phyloP scores from a whole-genome alignment of 2,113 vertebrate genomes.

The Mormyrus iriodes region DNA sequence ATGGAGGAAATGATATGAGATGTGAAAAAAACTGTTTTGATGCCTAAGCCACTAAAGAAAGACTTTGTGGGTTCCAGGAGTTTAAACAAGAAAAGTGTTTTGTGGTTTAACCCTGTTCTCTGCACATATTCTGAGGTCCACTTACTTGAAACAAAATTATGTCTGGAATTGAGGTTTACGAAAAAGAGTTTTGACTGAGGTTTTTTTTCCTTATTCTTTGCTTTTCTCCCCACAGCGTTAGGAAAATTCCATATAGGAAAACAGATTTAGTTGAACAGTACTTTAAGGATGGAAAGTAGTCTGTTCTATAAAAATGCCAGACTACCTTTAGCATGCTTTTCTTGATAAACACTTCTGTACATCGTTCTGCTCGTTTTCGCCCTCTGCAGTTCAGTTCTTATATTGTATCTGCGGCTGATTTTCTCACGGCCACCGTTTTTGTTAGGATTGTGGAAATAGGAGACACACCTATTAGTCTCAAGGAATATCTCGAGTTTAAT shows the following conservation, averaged over 20 bases:
- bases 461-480: neutral
- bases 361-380: constrained; percentile 1
- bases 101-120: neutral
- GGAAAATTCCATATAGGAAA: neutral
- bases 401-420: neutral
- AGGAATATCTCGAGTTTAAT: neutral
- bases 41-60: constrained; percentile 4
- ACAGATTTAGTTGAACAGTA: neutral
- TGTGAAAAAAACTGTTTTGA: neutral
- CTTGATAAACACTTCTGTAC: neutral
- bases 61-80: neutral
- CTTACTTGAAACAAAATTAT: neutral
- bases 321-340: neutral
- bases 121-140: constrained; percentile 7
- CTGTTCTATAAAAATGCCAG: neutral
- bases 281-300: neutral
- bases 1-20: neutral
- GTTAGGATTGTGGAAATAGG: neutral
- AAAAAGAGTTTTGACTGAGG: neutral
- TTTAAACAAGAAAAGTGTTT: neutral
- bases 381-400: constrained; percentile 27
- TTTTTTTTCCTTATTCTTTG: constrained; percentile 8
- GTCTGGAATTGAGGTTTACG: constrained; percentile 4
- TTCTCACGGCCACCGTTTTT: neutral
- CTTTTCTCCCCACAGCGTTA: neutral